Evolutionary conservation across 2,113 vertebrate species (phyloP), one percentile per base, ranked within the genome.

Genomic region (Hippoglossus stenolepis): DNA sequence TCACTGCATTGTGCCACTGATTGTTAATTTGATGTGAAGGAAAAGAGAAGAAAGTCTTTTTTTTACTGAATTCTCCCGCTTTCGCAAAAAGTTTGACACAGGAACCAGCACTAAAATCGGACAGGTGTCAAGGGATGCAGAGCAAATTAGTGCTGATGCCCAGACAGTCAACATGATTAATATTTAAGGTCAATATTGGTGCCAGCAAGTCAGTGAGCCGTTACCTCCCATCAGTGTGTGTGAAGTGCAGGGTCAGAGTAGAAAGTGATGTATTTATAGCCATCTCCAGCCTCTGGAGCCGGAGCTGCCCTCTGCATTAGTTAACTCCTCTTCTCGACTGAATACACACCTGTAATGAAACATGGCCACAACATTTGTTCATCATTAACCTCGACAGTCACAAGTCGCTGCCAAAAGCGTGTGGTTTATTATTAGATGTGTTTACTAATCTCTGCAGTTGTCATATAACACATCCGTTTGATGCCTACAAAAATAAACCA

Each of bases 181-280:
- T 81, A 79, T 80, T 21, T 66, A 40, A 54, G 60, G 43, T 75
- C 59, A 53, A 21, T 21, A 9, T 43, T 14, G 18, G 18, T 74
- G 72, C 65, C 51, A 70, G 43, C 14, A 71, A 51, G 65, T 77
- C 68, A 69, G 64, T 63, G 31, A 74, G 58, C 49, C 54, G 47
- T 74, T 77, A 64, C 3, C 31, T 28, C 3, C 31, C n/a, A 56
- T 75, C 38, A 79, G 43, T 61, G 10, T 66, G 45, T 59, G 26
- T 74, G 47, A 15, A 72, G 57, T 73, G 67, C 14, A 70, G 66
- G 31, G 75, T 79, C 71, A 62, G 23, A 65, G 47, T 5, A 65
- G 74, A 71, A 73, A 9, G 20, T 71, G 26, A 21, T 73, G 14
- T 78, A 70, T 87, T 74, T 86, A 83, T 56, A 68, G 60, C 18